A percentile compares a stretch with the other conserved stretches of the same genome.
Evolutionary conservation across 2,888 invertebrate species (phyloP).

Genomic region (Blastobasis adustella): DNA sequence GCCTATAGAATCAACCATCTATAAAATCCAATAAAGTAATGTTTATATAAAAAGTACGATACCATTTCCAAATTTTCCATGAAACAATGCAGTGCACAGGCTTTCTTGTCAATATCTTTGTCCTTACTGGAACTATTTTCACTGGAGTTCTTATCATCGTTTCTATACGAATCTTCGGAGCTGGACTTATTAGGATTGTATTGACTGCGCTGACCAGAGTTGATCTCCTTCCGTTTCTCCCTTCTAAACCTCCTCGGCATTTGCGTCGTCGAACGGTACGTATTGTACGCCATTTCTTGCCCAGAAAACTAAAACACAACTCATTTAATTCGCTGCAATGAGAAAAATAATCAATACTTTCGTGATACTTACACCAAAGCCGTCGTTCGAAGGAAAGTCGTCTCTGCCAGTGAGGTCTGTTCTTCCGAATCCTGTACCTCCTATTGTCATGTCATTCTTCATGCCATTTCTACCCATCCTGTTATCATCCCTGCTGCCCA

Average conservation of each 20-base stretch:
- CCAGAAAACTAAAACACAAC: conserved; percentile 1
- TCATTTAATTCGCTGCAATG: neutral
- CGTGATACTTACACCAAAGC: conserved; percentile 42
- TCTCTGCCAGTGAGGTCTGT: conserved; percentile 30
- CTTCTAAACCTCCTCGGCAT: conserved; percentile 43
- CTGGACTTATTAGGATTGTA: conserved; percentile 54
- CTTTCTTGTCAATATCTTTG: conserved; percentile 32
- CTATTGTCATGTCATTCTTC: conserved; percentile 15
- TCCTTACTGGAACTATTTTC: conserved; percentile 38
- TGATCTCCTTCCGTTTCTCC: conserved; percentile 40
- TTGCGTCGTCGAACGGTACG: conserved; percentile 31
- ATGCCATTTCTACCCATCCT: conserved; percentile 16
- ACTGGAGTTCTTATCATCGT: conserved; percentile 36
- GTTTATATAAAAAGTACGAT: conserved; percentile 18
- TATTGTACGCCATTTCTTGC: neutral
- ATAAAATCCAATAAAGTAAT: neutral
- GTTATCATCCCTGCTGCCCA: conserved; percentile 22
- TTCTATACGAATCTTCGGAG: conserved; percentile 29
- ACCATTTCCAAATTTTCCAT: conserved; percentile 81
- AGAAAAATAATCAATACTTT: too few relatives aligned
- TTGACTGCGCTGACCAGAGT: conserved; percentile 60
- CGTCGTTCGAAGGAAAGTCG: conserved; percentile 35
- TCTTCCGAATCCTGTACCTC: conserved; percentile 18
- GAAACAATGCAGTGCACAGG: conserved; percentile 81
- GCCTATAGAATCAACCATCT: neutral